Percentiles rank a stretch among this genome's conserved stretches.
Conservation (phyloP, 2,113 vertebrate species). For the Pan paniscus region DNA sequence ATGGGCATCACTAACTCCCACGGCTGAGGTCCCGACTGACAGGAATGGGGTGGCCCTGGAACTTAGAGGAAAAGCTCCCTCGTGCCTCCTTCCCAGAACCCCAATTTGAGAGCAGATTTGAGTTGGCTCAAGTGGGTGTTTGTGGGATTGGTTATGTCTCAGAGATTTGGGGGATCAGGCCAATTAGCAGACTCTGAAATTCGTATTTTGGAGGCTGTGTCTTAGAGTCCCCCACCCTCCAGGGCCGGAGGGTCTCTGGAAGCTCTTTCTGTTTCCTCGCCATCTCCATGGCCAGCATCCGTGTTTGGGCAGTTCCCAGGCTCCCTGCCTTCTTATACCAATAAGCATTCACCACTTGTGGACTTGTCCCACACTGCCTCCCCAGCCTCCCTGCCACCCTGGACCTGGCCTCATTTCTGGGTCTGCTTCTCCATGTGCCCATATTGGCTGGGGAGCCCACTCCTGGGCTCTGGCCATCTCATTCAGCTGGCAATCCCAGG, state of each 20-base stretch:
- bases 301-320: not conserved
- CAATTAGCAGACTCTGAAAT: not conserved
- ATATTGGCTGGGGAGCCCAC: not conserved
- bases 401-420: not conserved
- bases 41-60: not conserved
- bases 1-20: not conserved
- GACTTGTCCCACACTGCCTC: not conserved
- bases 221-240: not conserved
- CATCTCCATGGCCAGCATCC: not conserved
- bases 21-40: not conserved
- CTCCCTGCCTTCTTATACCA: not conserved
- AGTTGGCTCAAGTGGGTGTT: not conserved
- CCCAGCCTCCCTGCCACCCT: not conserved
- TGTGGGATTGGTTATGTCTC: not conserved
- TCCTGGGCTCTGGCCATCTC: not conserved
- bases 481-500: not conserved
- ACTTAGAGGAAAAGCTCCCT: too few species aligned
- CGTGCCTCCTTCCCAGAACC: too few species aligned
- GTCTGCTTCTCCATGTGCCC: not conserved
- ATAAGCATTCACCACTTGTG: not conserved
- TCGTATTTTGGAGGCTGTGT: not conserved
- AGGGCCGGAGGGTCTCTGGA: rapidly evolving
- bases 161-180: not conserved
- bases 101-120: not conserved
- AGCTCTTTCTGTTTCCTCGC: not conserved